Evolutionary conservation across 2,888 invertebrate genomes (phyloP), one percentile per base, ranked within the genome.

Genomic region (Morinoia aosen): DNA sequence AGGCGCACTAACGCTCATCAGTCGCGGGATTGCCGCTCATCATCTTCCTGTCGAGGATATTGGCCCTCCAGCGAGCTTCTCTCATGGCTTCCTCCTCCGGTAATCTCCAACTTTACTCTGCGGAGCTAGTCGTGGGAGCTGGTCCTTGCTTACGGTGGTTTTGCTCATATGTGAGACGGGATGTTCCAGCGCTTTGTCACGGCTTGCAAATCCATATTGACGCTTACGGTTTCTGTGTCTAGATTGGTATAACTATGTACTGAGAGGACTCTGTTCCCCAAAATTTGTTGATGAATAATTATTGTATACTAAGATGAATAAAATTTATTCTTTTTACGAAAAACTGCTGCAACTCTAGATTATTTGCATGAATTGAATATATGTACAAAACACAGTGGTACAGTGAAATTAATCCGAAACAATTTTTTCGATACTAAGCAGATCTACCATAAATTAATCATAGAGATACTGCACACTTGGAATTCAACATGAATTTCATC

Each of bases 31-130:
- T 93, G 93, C 93, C n/a, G 90, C 93, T 57, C 93, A 93, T 93
- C 93, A 93, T 93, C 93, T 93, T 93, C 57, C 58, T 57, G 93
- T 57, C 93, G n/a, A n/a, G 58, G 93, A 56, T 93, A 93, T 93
- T 25, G 93, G 14, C 93, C 93, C n/a, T 93, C 57, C 58, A 93
- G 93, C 33, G 25, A 57, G n/a, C 93, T 19, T 2, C 33, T 19
- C 93, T 48, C 33, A 57, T 48, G 48, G 19, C 12, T 57, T 56
- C 57, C 57, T 93, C 12, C 40, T 19, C 12, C 90, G 40, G 40
- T 40, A 90, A 90, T 90, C 90, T 40, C 10, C 48, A 33, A 11
- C 88, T 11, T 88, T 33, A 88, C 61, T 16, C 19, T 0, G 61
- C 61, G 5, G 61, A 76, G 76, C 76, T 25, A 76, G 25, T 76